Percentiles rank a stretch among this genome's conserved stretches.
Conservation (phyloP, 2,113 vertebrate species). For the Heloderma charlesbogerti region DNA sequence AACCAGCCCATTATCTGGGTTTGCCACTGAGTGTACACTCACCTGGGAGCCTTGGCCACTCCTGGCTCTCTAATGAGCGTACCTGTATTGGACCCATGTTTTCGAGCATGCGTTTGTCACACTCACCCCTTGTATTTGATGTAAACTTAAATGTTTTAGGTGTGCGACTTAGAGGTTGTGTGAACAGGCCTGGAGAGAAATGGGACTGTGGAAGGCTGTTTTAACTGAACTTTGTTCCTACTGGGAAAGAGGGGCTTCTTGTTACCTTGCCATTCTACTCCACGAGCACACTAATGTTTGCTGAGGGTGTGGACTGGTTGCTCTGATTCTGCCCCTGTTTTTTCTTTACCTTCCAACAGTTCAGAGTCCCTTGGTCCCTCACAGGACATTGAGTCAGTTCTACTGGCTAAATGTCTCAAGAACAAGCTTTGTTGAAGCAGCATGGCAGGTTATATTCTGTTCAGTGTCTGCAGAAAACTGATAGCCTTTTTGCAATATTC, state of each 20-base stretch:
- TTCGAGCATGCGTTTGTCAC: background rate
- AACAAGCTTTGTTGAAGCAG: background rate
- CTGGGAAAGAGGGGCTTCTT: background rate
- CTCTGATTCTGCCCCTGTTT: background rate
- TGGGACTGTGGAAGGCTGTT: background rate
- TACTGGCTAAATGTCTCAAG: background rate
- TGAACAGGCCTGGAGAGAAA: background rate
- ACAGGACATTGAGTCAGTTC: background rate
- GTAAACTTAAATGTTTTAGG: background rate
- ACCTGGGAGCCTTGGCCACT: background rate
- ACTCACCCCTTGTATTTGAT: background rate
- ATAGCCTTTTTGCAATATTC: background rate
- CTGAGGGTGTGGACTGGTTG: background rate
- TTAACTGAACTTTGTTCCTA: background rate
- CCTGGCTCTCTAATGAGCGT: background rate
- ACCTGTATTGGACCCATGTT: background rate
- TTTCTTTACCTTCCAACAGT: background rate
- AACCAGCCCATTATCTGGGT: background rate
- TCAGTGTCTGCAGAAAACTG: constrained; percentile 1
- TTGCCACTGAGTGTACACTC: background rate
- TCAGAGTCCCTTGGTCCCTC: background rate
- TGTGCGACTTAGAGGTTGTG: background rate
- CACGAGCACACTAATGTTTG: background rate
- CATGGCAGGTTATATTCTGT: background rate
- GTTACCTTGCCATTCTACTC: background rate